Conservation (phyloP, 2,888 invertebrate genomes). For the Hirtodrosophila confusa region DNA sequence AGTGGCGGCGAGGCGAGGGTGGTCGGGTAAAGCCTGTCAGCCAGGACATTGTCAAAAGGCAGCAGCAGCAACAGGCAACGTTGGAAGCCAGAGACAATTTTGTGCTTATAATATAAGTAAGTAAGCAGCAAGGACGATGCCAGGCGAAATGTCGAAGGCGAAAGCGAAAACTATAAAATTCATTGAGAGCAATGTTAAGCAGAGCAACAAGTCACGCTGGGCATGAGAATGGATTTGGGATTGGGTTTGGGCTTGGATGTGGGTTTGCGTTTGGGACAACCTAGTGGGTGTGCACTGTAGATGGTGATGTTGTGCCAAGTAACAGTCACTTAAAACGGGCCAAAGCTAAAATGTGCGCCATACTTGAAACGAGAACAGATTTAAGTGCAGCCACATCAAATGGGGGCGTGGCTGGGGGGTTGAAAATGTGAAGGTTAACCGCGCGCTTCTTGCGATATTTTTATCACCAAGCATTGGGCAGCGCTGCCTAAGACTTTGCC, state of each 20-base stretch:
- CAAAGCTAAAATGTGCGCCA: slow-evolving; percentile 57
- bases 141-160: slow-evolving; percentile 43
- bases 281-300: not conserved
- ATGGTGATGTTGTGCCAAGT: slow-evolving; percentile 56
- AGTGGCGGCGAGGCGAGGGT: not conserved
- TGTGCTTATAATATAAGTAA: slow-evolving; percentile 23
- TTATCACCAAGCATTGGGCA: slow-evolving; percentile 25
- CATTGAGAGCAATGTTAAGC: slow-evolving; percentile 77
- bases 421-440: slow-evolving; percentile 28
- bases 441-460: slow-evolving; percentile 38
- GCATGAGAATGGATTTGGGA: not conserved
- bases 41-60: not conserved
- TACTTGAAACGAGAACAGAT: slow-evolving; percentile 71
- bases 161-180: slow-evolving; percentile 71
- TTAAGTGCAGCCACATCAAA: slow-evolving; percentile 59
- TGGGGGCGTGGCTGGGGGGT: slow-evolving; percentile 28
- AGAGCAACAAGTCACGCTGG: slow-evolving; percentile 67
- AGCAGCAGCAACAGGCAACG: slow-evolving; percentile 6
- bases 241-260: not conserved
- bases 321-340: slow-evolving; percentile 71
- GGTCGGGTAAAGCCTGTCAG: slow-evolving; percentile 6
- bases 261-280: not conserved
- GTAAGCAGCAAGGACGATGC: slow-evolving; percentile 11
- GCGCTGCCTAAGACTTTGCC: slow-evolving; percentile 39
- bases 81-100: slow-evolving; percentile 26